Evolutionary conservation across 2,797 vertebrate genomes (phyloP).

Genomic region (Anabas testudineus): DNA sequence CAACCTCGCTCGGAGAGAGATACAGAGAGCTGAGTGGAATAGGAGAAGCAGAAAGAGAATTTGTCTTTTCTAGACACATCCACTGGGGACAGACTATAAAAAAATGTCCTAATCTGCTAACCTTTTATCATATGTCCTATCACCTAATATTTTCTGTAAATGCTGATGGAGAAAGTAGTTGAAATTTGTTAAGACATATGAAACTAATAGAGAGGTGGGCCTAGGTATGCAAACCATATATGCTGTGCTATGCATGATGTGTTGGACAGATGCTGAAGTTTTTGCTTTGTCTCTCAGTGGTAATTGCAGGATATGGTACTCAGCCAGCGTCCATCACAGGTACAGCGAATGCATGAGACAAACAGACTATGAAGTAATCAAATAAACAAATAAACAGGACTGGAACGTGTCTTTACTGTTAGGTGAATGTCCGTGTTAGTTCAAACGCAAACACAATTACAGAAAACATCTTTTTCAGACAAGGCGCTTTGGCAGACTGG

Average conservation of each 20-base stretch:
- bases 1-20: slow-evolving; percentile 54
- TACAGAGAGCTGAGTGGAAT: slow-evolving; percentile 23
- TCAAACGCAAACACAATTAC: neutral
- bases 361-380: slow-evolving; percentile 7
- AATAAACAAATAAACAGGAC: slow-evolving; percentile 16
- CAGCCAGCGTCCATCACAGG: slow-evolving; percentile 10
- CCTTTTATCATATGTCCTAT: neutral
- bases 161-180: slow-evolving; percentile 39
- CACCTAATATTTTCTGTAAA: neutral
- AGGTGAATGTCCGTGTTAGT: slow-evolving; percentile 19
- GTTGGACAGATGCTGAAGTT: slow-evolving; percentile 65
- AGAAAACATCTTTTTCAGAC: slow-evolving; percentile 1
- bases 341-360: neutral
- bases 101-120: slow-evolving; percentile 1
- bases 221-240: slow-evolving; percentile 58
- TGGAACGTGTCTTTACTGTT: slow-evolving; percentile 17
- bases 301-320: slow-evolving; percentile 18
- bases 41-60: slow-evolving; percentile 20
- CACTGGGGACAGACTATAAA: neutral
- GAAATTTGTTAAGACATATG: slow-evolving; percentile 36
- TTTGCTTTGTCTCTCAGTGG: slow-evolving; percentile 51
- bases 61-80: slow-evolving; percentile 17
- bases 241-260: slow-evolving; percentile 71
- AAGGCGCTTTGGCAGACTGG: slow-evolving; percentile 16
- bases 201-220: slow-evolving; percentile 14